Percentiles rank a stretch among this genome's conserved stretches.
Conservation (phyloP, 2,888 invertebrate genomes). For the Toxonevra muliebris region DNA sequence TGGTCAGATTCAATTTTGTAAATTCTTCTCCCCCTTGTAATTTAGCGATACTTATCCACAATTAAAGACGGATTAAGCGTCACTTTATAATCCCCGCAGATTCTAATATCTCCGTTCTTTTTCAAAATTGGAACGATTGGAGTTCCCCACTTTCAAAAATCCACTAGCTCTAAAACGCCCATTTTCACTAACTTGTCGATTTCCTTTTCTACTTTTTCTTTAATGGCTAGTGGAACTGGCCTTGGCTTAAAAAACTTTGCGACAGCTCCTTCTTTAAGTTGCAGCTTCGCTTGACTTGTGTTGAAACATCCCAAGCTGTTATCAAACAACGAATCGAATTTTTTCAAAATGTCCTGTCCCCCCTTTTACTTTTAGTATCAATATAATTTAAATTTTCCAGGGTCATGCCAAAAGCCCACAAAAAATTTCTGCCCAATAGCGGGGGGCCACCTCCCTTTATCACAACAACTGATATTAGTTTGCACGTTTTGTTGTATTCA, state of each 20-base stretch:
- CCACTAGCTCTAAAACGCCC: conserved; percentile 33
- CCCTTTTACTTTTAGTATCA: conserved; percentile 1
- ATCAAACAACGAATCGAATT: conserved; percentile 30
- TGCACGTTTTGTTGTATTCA: conserved; percentile 15
- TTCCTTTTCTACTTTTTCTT: conserved; percentile 29
- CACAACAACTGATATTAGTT: conserved; percentile 28
- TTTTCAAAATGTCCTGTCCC: conserved; percentile 21
- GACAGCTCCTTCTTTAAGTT: conserved; percentile 31
- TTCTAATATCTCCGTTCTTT: conserved; percentile 46
- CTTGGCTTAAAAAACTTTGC: conserved; percentile 35
- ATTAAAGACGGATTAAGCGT: not conserved
- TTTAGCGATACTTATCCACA: conserved; percentile 6
- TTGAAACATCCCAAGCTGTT: conserved; percentile 35
- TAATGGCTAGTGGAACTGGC: conserved; percentile 29
- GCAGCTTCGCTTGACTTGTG: conserved; percentile 30
- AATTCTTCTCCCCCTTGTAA: conserved; percentile 18
- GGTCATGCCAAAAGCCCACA: conserved; percentile 27
- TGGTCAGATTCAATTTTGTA: conserved; percentile 34
- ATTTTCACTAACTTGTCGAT: conserved; percentile 29
- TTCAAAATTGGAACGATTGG: conserved; percentile 58
- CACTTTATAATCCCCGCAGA: conserved; percentile 38
- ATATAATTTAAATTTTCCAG: conserved; percentile 32
- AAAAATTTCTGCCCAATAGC: conserved; percentile 34
- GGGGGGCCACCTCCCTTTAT: conserved; percentile 37
- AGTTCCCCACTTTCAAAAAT: conserved; percentile 48